Evolutionary conservation across 2,113 vertebrate species (phyloP), one percentile per base, ranked within the genome.

Genomic region (Macquaria ambigua): DNA sequence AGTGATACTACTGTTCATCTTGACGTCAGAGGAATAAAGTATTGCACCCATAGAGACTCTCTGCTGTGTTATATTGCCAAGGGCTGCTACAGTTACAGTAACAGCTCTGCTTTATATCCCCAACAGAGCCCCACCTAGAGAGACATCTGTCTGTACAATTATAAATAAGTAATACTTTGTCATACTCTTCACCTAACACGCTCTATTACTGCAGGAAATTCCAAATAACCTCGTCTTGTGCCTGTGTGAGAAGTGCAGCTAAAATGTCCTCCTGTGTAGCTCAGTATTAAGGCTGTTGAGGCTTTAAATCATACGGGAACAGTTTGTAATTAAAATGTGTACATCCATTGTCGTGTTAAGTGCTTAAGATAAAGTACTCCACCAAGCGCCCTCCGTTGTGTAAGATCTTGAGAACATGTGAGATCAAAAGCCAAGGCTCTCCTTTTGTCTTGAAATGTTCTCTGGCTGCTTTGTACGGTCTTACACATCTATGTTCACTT

Each of bases 391-490:
- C 62, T 14, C 1, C 1, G n/a, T 73, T 68, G 74, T n/a, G 62
- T 67, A 63, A 76, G 43, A 83, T 62, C 68, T 55, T 37, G 52
- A 70, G 74, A 81, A 53, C 62, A 74, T 55, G 21, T 41, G 69
- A 74, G 83, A 89, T 81, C 80, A 79, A 81, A 85, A 58, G 28
- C 16, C 6, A 9, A 41, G 21, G 7, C 31, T 74, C 53, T 72
- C 10, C 63, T 70, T 82, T 81, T 55, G 63, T 81, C 61, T 77
- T 74, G 21, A 82, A 87, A 46, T 18, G 15, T 68, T 70, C 61
- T 59, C 55, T 25, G 43, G 48, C 69, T 69, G 59, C 81, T 91
- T 85, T 88, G 52, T 83, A 59, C 31, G 58, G 4, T 79, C 74
- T 81, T 53, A 63, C 55, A 73, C 62, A 62, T 81, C 63, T 53